phyloP scores from a whole-genome alignment of 2,797 vertebrate species.

The Hippoglossus hippoglossus region DNA sequence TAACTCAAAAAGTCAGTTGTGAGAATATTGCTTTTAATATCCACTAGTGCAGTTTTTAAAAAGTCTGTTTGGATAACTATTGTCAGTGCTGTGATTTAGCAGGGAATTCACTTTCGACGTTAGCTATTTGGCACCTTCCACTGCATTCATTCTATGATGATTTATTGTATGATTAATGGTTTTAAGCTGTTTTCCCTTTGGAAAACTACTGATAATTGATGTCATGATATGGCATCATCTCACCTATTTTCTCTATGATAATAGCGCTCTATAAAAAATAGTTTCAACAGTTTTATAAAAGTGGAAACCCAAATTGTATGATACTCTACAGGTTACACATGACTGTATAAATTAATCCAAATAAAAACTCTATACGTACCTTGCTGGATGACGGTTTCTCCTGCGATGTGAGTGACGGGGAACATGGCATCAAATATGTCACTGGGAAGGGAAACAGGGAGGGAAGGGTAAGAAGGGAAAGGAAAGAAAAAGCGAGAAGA shows the following conservation, averaged over 20 bases:
- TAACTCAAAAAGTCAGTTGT: background rate
- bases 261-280: too few species aligned
- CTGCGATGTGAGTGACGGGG: conserved; percentile 95
- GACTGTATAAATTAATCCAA: conserved; percentile 1
- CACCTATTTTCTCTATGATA: background rate
- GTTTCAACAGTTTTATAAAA: background rate
- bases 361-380: conserved; percentile 79
- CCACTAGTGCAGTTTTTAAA: background rate
- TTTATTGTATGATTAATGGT: background rate
- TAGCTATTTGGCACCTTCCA: background rate
- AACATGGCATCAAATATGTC: conserved; percentile 99
- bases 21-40: background rate
- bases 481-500: background rate
- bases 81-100: background rate
- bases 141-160: background rate
- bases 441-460: conserved; percentile 78
- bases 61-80: background rate
- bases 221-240: background rate
- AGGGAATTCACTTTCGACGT: too few species aligned
- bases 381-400: conserved; percentile 98
- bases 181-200: background rate
- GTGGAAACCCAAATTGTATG: background rate
- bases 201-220: background rate
- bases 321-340: too few species aligned
- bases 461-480: conserved; percentile 2